phyloP scores from a whole-genome alignment of 1,140 invertebrate genomes.

The Anagrus nilaparvatae region DNA sequence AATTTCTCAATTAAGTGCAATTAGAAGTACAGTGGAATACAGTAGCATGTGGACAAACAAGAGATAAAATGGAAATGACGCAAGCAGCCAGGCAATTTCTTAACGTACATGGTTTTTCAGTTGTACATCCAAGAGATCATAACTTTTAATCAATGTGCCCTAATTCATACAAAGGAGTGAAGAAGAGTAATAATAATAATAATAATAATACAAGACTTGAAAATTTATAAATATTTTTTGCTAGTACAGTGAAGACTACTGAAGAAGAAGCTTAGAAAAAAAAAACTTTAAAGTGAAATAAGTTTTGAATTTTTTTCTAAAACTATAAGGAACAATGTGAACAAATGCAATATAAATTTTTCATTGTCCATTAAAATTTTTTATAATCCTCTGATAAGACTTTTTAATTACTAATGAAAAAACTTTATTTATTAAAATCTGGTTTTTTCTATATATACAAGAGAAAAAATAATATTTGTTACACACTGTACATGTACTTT shows the following conservation, averaged over 20 bases:
- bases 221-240: no score
- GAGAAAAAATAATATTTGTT: constrained; percentile 10
- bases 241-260: neutral
- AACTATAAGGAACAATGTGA: no score
- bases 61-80: constrained; percentile 77
- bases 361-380: no score
- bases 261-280: no score
- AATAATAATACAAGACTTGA: no score
- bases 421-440: constrained; percentile 1
- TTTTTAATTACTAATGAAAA: no score
- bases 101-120: constrained; percentile 43
- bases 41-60: constrained; percentile 74
- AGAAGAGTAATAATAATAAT: no score
- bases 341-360: no score
- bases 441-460: constrained; percentile 1
- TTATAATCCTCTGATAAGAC: no score
- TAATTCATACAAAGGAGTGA: no score
- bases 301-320: no score
- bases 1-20: constrained; percentile 40
- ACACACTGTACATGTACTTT: constrained; percentile 8
- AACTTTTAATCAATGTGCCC: constrained; percentile 53
- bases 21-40: constrained; percentile 70
- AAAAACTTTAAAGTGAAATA: no score
- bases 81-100: constrained; percentile 64
- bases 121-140: constrained; percentile 60